phyloP scores from a whole-genome alignment of 2,797 vertebrate species.

The Poecilia gillii region DNA sequence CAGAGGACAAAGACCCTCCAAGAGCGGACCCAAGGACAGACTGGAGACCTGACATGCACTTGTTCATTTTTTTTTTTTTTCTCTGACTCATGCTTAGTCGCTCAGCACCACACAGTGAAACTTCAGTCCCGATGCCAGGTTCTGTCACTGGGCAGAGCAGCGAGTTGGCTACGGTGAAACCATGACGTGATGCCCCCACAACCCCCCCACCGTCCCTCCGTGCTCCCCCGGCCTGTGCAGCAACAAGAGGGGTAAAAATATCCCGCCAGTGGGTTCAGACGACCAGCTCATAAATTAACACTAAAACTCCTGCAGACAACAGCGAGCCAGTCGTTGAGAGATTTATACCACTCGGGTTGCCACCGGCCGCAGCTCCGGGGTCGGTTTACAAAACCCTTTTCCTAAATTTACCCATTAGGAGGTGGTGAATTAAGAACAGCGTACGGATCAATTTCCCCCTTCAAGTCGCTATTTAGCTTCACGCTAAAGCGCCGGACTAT shows the following conservation, averaged over 20 bases:
- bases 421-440: constrained; percentile 55
- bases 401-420: constrained; percentile 78
- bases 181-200: constrained; percentile 80
- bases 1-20: constrained; percentile 55
- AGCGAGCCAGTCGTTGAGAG: constrained; percentile 76
- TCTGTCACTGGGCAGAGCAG: constrained; percentile 80
- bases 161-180: constrained; percentile 77
- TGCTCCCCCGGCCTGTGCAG: constrained; percentile 79
- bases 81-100: constrained; percentile 80
- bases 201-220: constrained; percentile 50
- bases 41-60: constrained; percentile 78
- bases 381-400: constrained; percentile 74
- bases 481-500: constrained; percentile 58
- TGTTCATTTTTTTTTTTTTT: constrained; percentile 50
- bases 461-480: constrained; percentile 62
- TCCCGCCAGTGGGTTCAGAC: constrained; percentile 79
- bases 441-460: constrained; percentile 64
- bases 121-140: constrained; percentile 80
- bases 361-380: constrained; percentile 68
- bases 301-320: constrained; percentile 79
- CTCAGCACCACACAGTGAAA: constrained; percentile 80
- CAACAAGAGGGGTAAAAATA: constrained; percentile 85
- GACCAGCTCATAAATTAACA: constrained; percentile 82
- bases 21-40: constrained; percentile 61
- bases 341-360: constrained; percentile 76